phyloP scores from a whole-genome alignment of 1,140 invertebrate genomes.

The Leptinotarsa lineolata region DNA sequence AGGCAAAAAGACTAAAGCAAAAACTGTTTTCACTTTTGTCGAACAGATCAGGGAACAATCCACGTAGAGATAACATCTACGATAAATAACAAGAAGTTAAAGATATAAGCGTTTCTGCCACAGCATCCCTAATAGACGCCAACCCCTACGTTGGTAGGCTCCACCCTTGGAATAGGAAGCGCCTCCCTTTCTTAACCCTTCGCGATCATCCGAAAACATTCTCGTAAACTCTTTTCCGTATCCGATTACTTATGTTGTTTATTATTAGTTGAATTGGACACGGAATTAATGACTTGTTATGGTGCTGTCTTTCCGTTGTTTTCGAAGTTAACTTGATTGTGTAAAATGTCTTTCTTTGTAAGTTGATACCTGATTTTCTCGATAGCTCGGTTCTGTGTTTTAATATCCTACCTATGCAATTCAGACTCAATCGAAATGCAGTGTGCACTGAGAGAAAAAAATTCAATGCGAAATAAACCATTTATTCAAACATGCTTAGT shows the following conservation, averaged over 20 bases:
- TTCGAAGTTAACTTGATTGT: too few relatives aligned
- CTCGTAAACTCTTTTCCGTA: not conserved
- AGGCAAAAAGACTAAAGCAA: not conserved
- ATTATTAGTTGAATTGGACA: not conserved
- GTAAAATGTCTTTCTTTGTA: too few relatives aligned
- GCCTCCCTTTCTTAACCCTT: constrained; percentile 14
- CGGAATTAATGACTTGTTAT: not conserved
- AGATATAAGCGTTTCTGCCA: constrained; percentile 19
- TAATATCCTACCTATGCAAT: too few relatives aligned
- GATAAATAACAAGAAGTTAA: constrained; percentile 20
- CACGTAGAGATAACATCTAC: constrained; percentile 7
- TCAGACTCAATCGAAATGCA: too few relatives aligned
- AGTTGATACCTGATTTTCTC: too few relatives aligned
- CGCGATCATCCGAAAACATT: not conserved
- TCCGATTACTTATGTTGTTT: not conserved
- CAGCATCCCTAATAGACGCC: constrained; percentile 22
- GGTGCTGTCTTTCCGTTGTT: too few relatives aligned
- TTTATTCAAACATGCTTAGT: too few relatives aligned
- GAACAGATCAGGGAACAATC: not conserved
- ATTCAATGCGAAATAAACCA: too few relatives aligned
- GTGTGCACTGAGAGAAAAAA: too few relatives aligned
- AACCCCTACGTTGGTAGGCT: constrained; percentile 21
- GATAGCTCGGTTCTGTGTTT: too few relatives aligned
- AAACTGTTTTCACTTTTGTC: not conserved
- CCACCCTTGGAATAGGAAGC: constrained; percentile 11